Percentiles rank a stretch among this genome's conserved stretches.
Conservation (phyloP, 2,797 vertebrate species). For the Nyctibius grandis region DNA sequence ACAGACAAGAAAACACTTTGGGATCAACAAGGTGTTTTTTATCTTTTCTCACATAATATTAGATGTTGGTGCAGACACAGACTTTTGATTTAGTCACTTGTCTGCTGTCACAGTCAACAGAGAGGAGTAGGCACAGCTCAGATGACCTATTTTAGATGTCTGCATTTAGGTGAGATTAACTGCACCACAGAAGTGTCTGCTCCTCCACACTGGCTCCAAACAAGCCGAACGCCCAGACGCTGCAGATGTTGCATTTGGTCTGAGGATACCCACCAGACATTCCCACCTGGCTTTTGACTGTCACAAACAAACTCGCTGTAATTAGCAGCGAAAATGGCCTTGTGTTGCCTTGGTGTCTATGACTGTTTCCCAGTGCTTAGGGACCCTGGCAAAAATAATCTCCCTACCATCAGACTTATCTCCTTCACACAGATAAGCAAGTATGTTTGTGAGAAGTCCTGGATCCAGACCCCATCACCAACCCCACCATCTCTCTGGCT, state of each 20-base stretch:
- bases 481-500: background rate
- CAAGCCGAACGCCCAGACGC: rapidly evolving
- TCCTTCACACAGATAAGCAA: background rate
- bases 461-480: background rate
- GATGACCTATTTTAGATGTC: background rate
- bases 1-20: background rate
- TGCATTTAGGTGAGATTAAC: background rate
- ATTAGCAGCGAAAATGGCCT: background rate
- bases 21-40: background rate
- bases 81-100: background rate
- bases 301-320: background rate
- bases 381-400: background rate
- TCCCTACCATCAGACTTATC: background rate
- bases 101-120: rapidly evolving
- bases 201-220: background rate
- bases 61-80: background rate
- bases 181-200: background rate
- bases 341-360: background rate
- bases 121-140: background rate
- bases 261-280: background rate
- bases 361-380: background rate
- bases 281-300: background rate
- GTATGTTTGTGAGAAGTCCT: background rate
- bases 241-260: background rate
- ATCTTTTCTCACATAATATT: background rate